Evolutionary conservation across 2,888 invertebrate species (phyloP), one percentile per base, ranked within the genome.

Genomic region (Limnephilus auricula): DNA sequence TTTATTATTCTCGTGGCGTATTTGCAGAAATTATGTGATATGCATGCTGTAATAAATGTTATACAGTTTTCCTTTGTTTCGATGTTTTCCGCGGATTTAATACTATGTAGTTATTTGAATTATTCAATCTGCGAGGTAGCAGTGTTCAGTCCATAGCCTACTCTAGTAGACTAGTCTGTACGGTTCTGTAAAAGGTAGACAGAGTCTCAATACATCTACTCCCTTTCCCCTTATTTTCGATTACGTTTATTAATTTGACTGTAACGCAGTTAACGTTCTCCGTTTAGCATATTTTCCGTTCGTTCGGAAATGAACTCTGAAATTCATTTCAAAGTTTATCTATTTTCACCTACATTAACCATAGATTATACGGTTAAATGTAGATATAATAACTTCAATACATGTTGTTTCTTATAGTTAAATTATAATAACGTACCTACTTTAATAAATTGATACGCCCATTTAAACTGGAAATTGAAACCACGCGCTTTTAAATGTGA

Each of bases 221-320:
- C n/a, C 65, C 65, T 65, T n/a, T 65, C 65, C 65, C 65, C 65
- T 65, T 65, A 87, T 78, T 87, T 85, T 78, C 87, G 65, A 78
- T 88, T 78, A 78, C 87, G 34, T 37, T 34, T 50, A 86, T 45
- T 86, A 86, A 86, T 86, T 65, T 86, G 34, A 50, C 65, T 25
- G 12, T 78, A 88, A 78, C 87, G 34, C 34, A 65, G 87, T 88
- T 88, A 65, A 65, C 78, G 32, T 88, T 32, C 78, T 88, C 34
- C 65, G n/a, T 88, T 88, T 88, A 34, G 79, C 79, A 37, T 88
- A 78, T 88, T 88, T 88, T 88, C 87, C 87, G 87, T n/a, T 88
- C 78, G 25, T 9, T 37, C 65, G 78, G 79, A 88, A 88, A 79
- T 78, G 34, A 37, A 37, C 9, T 37, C n/a, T 88, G 25, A 37